Conservation (phyloP, 2,113 vertebrate genomes). For the Salminus brasiliensis region DNA sequence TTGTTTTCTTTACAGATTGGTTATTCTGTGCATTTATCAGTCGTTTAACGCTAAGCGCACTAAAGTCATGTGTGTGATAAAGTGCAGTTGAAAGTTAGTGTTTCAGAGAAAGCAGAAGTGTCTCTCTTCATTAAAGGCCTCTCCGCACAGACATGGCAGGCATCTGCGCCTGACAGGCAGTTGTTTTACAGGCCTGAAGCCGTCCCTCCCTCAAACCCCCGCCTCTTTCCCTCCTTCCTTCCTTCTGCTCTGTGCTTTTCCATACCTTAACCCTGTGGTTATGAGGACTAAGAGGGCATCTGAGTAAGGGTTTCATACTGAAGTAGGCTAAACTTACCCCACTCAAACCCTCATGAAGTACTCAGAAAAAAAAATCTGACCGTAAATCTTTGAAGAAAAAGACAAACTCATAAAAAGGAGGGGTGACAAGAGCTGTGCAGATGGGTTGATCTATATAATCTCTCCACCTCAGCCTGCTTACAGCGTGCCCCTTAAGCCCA, state of each 20-base stretch:
- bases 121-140: conserved; percentile 48
- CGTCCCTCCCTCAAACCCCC: conserved; percentile 5
- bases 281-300: conserved; percentile 39
- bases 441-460: conserved; percentile 49
- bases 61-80: conserved; percentile 33
- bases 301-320: conserved; percentile 52
- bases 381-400: conserved; percentile 50
- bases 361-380: conserved; percentile 49
- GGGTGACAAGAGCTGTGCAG: conserved; percentile 48
- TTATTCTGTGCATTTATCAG: conserved; percentile 49
- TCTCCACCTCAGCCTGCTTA: conserved; percentile 39
- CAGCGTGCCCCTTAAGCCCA: conserved; percentile 35
- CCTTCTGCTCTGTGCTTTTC: conserved; percentile 35
- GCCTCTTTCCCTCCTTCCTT: conserved; percentile 17
- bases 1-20: conserved; percentile 43
- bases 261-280: conserved; percentile 21
- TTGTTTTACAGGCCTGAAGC: conserved; percentile 48
- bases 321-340: conserved; percentile 48
- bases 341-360: conserved; percentile 53
- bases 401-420: conserved; percentile 48
- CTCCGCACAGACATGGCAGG: conserved; percentile 43
- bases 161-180: conserved; percentile 39
- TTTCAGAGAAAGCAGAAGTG: conserved; percentile 44
- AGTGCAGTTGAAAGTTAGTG: conserved; percentile 34
- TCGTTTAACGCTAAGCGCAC: conserved; percentile 23